These are phyloP conservation scores for Sycophila texana DNA, from an alignment of 2,888 invertebrate genomes.

Conservation along the genomic window DNA sequence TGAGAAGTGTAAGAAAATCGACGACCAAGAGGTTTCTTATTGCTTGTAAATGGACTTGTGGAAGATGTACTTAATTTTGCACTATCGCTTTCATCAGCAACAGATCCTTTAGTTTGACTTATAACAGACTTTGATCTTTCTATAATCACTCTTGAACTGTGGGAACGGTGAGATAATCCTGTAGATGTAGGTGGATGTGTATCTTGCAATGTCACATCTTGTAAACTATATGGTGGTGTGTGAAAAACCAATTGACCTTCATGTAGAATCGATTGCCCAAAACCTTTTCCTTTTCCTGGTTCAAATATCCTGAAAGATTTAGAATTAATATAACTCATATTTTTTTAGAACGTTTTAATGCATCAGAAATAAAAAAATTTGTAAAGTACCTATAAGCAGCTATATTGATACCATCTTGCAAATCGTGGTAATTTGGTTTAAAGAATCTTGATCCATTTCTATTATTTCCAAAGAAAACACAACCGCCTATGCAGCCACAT, in stretches of 20 bases:
- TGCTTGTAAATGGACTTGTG: constrained; percentile 74
- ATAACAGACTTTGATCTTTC: constrained; percentile 73
- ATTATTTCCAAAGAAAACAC: constrained; percentile 95
- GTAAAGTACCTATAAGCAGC: constrained; percentile 83
- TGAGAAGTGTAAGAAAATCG: constrained; percentile 82
- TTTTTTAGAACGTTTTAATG: not conserved
- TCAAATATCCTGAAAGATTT: constrained; percentile 81
- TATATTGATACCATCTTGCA: constrained; percentile 88
- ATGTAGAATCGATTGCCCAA: constrained; percentile 95
- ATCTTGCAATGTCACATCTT: constrained; percentile 86
- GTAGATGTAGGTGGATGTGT: constrained; percentile 65
- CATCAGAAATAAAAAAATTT: too few species aligned
- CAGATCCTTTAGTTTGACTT: constrained; percentile 68
- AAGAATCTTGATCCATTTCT: constrained; percentile 92
- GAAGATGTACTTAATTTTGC: constrained; percentile 69
- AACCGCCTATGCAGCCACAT: constrained; percentile 97
- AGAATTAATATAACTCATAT: constrained; percentile 32
- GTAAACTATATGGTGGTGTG: constrained; percentile 90
- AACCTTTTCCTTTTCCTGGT: constrained; percentile 89
- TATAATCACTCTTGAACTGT: constrained; percentile 65
- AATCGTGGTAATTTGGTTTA: constrained; percentile 87
- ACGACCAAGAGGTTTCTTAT: constrained; percentile 76
- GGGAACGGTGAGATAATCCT: constrained; percentile 61
- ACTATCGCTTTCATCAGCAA: constrained; percentile 64
- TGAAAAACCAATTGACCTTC: constrained; percentile 91